These are phyloP conservation scores for Acleris literana DNA, from an alignment of 2,888 invertebrate species.

Conservation along the genomic window DNA sequence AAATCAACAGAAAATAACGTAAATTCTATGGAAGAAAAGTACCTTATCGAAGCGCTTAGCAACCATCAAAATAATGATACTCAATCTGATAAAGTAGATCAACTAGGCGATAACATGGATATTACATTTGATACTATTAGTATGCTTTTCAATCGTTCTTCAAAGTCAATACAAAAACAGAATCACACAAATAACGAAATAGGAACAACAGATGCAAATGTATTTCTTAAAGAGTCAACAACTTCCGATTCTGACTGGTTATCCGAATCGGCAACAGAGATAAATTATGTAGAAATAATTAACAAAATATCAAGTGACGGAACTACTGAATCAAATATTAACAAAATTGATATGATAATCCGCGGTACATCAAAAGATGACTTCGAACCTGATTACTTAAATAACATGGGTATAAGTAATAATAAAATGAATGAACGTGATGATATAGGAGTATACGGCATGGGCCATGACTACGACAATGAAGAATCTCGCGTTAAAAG, in stretches of 20 bases:
- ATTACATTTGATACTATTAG: slow-evolving; percentile 70
- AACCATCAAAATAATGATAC: slow-evolving; percentile 42
- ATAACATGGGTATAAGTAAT: slow-evolving; percentile 55
- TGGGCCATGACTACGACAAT: slow-evolving; percentile 67
- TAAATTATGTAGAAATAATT: slow-evolving; percentile 60
- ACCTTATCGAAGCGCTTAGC: slow-evolving; percentile 52
- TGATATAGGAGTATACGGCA: slow-evolving; percentile 59
- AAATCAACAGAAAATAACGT: slow-evolving; percentile 51
- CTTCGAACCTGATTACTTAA: slow-evolving; percentile 74
- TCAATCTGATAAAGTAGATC: neutral
- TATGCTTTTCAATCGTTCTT: slow-evolving; percentile 66
- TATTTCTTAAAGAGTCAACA: slow-evolving; percentile 41
- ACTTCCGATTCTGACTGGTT: slow-evolving; percentile 71
- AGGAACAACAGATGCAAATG: slow-evolving; percentile 44
- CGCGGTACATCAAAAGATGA: slow-evolving; percentile 62
- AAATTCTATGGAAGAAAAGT: slow-evolving; percentile 48
- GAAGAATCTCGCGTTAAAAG: slow-evolving; percentile 68
- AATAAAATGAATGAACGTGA: slow-evolving; percentile 60
- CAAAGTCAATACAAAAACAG: slow-evolving; percentile 61
- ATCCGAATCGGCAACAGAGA: slow-evolving; percentile 65
- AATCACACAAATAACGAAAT: slow-evolving; percentile 40
- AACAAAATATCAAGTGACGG: slow-evolving; percentile 57
- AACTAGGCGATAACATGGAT: slow-evolving; percentile 54
- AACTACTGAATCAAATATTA: slow-evolving; percentile 57
- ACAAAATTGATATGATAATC: slow-evolving; percentile 62